Evolutionary conservation across 2,888 invertebrate species (phyloP).

Genomic region (Drosophila limbata): DNA sequence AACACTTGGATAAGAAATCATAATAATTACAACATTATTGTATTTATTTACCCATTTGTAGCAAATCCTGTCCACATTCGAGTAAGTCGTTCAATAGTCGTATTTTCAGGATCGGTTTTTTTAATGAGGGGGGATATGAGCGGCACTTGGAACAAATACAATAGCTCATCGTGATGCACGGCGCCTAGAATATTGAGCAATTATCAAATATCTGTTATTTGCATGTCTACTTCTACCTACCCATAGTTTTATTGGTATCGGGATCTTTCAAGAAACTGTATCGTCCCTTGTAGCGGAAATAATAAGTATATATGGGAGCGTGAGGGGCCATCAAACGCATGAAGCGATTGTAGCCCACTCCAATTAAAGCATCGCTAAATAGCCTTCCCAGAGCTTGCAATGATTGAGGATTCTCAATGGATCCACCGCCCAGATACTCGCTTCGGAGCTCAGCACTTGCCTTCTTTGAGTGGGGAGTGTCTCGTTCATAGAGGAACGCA

Average conservation of each 20-base stretch:
- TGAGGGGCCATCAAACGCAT: conserved; percentile 87
- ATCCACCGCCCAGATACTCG: conserved; percentile 68
- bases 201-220: not conserved
- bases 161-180: conserved; percentile 86
- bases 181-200: conserved; percentile 78
- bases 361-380: conserved; percentile 87
- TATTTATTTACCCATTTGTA: conserved; percentile 65
- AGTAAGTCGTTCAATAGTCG: conserved; percentile 84
- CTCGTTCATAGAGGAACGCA: conserved; percentile 83
- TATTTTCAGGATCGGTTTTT: conserved; percentile 84
- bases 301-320: conserved; percentile 87
- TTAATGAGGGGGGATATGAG: conserved; percentile 83
- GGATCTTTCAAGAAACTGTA: conserved; percentile 86
- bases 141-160: conserved; percentile 84
- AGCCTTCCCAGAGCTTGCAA: conserved; percentile 79
- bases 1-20: not conserved
- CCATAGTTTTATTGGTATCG: conserved; percentile 83
- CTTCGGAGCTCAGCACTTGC: conserved; percentile 68
- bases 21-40: not conserved
- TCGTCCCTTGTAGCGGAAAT: conserved; percentile 88
- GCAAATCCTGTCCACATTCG: conserved; percentile 86
- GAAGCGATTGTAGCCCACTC: conserved; percentile 87
- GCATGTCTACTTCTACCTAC: conserved; percentile 72
- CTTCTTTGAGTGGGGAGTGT: conserved; percentile 81
- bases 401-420: conserved; percentile 51